Conservation (phyloP, 2,113 vertebrate genomes). For the Mandrillus leucophaeus region DNA sequence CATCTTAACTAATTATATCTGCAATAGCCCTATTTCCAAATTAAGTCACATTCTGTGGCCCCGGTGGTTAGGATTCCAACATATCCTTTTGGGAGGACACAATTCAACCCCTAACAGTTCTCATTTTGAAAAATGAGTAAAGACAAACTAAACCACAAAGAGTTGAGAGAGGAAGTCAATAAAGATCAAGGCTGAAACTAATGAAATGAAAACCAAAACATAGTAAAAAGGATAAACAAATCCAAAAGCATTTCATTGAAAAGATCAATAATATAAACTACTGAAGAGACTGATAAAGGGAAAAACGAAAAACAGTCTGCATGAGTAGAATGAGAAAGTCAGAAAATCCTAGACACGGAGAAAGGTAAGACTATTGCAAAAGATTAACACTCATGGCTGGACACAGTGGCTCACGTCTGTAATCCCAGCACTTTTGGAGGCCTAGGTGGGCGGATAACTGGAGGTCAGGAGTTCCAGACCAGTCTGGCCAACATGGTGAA, state of each 20-base stretch:
- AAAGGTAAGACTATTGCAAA: neutral
- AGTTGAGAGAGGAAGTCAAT: neutral
- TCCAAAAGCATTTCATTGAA: neutral
- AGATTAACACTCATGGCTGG: neutral
- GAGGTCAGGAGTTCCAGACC: too few species aligned
- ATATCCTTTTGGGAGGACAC: too few species aligned
- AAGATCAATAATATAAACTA: neutral
- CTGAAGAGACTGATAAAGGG: neutral
- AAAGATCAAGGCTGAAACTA: neutral
- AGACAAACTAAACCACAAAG: neutral
- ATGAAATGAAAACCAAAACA: neutral
- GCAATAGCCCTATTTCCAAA: too few species aligned
- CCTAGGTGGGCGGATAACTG: too few species aligned
- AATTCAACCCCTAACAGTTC: neutral
- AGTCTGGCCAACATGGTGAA: too few species aligned
- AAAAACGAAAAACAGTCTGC: neutral
- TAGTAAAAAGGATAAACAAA: neutral
- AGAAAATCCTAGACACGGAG: neutral
- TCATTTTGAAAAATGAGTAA: neutral
- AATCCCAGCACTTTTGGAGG: too few species aligned
- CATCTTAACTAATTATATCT: too few species aligned
- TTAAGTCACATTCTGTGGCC: too few species aligned
- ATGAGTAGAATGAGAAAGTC: neutral
- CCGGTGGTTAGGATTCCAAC: too few species aligned
- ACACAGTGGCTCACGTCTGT: too few species aligned